Conservation (phyloP, 2,797 vertebrate genomes). For the Carcharodon carcharias region DNA sequence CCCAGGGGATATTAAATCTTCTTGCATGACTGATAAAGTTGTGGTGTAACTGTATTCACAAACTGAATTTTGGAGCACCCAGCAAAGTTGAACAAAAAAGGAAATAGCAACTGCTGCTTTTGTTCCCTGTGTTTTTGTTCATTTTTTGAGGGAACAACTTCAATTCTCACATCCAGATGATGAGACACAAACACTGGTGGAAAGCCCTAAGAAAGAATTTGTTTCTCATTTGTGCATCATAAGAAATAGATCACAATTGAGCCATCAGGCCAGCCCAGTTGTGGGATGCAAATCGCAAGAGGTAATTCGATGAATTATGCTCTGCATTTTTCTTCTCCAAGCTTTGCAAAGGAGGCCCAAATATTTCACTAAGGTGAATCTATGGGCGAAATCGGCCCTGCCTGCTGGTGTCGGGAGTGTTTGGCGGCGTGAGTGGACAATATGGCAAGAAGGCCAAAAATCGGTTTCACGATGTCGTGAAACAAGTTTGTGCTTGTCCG, state of each 20-base stretch:
- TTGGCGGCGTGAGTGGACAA: no score
- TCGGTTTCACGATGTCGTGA: no score
- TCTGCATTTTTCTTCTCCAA: neutral
- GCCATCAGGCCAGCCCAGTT: neutral
- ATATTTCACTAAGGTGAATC: neutral
- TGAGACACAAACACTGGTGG: neutral
- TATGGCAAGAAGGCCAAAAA: no score
- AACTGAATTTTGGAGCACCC: neutral
- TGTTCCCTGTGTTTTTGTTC: neutral
- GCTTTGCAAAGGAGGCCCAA: neutral
- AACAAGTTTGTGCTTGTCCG: no score
- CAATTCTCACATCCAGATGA: neutral
- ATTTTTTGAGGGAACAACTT: neutral
- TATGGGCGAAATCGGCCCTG: neutral
- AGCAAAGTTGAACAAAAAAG: neutral
- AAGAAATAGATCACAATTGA: neutral
- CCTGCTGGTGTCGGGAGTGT: no score
- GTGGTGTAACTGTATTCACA: neutral
- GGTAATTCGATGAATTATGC: neutral
- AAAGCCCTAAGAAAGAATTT: neutral
- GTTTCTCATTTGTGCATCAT: neutral
- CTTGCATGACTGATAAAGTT: neutral
- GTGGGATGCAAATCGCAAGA: neutral
- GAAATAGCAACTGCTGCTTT: neutral
- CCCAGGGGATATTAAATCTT: neutral